Evolutionary conservation across 2,888 invertebrate species (phyloP), one percentile per base, ranked within the genome.

Genomic region (Halocaridina rubra): DNA sequence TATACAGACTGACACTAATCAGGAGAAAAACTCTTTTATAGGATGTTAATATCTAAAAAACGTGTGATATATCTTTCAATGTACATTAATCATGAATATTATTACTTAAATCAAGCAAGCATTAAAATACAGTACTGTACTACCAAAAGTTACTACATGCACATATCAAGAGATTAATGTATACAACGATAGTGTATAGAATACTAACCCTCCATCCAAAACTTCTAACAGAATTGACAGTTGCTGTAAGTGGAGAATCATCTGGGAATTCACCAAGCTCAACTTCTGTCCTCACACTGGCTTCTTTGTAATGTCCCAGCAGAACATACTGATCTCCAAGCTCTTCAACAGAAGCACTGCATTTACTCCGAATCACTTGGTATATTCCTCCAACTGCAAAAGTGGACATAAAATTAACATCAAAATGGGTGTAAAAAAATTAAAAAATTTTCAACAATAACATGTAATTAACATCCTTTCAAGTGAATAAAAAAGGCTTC

Each of bases 251-350:
- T 0, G 95, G 94, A 69, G 94, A 95, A 88, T 95, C 93, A 0
- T 93, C 93, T 0, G 96, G 95, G 89, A 96, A 95, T 61, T 97
- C 98, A 0, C 95, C 93, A 90, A 98, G 95, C 91, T 99, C 99
- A 22, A 99, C 97, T 92, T 99, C 99, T 0, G 97, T 96, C 75
- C 97, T 93, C 0, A 98, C 98, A 90, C 95, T 96, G 0, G 94
- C 93, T 91, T 99, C 99, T 91, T 98, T 98, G 91, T 97, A 99
- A 0, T 99, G 99, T 0, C 93, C 99, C 88, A 99, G 93, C 88
- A 99, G 92, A 89, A 97, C 97, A 91, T 98, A 98, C 90, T 98
- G 98, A 89, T 99, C 98, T 0, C 99, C 99, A 93, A 99, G 94
- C 92, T 99, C 99, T 90, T 98, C 98, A 0, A 97, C 96, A 0